Conservation (phyloP, 2,113 vertebrate species). For the Grammomys surdaster region DNA sequence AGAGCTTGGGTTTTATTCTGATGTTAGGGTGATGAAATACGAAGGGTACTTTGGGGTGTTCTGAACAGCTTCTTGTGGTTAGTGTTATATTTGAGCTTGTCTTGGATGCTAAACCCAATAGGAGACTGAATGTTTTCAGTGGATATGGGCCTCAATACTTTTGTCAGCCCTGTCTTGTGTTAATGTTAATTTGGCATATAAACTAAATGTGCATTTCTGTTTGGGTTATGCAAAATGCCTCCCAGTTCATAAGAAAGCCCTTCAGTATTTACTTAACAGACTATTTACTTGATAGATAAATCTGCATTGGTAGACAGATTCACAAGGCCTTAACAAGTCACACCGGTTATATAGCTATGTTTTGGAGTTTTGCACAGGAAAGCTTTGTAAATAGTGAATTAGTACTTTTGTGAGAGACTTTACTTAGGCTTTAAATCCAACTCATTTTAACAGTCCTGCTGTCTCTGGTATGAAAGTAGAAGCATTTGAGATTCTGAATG, state of each 20-base stretch:
- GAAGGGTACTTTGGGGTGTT: conserved; percentile 51
- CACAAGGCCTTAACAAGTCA: conserved; percentile 76
- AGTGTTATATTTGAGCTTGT: neutral
- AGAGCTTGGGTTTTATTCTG: conserved; percentile 55
- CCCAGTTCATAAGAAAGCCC: conserved; percentile 64
- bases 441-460: neutral
- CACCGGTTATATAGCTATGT: conserved; percentile 66
- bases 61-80: neutral
- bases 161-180: conserved; percentile 25
- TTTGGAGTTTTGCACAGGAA: conserved; percentile 74
- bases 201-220: neutral
- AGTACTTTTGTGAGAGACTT: conserved; percentile 39
- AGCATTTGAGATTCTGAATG: neutral
- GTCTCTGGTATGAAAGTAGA: neutral
- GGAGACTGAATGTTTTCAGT: conserved; percentile 33
- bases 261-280: conserved; percentile 62
- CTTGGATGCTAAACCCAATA: neutral
- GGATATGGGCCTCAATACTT: conserved; percentile 21
- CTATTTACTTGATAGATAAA: conserved; percentile 62
- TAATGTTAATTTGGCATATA: conserved; percentile 48
- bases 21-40: conserved; percentile 39
- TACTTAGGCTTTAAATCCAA: conserved; percentile 14
- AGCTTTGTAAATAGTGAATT: conserved; percentile 72
- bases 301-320: conserved; percentile 61
- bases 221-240: conserved; percentile 1